Base-by-base conservation (phyloP, 2,797 vertebrate species). In the Carcharodon carcharias region DNA sequence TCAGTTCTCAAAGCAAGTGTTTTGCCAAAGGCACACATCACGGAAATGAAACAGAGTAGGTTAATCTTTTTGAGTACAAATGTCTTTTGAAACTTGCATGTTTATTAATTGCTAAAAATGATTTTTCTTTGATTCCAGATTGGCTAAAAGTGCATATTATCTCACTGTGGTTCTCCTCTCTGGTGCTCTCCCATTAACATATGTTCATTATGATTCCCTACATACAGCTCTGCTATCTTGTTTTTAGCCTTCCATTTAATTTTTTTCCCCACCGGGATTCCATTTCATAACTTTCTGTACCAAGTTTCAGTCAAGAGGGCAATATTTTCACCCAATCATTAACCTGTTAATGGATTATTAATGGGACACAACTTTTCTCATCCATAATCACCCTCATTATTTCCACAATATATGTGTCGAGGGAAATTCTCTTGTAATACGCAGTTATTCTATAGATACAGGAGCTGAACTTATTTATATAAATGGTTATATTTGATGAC, bases 261-360 rank as follows among this genome's bases (percentile, higher is more conserved):
- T 6, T 63, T 92, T 92, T 40, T 2, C 12, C 61, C 56, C 58
- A 63, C 58, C 58, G 40, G 89, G 56, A 63, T 4, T 14, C 58
- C 58, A 63, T 92, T 92, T 92, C 89, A 92, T 92, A 63, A n/a
- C 56, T n/a, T 35, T n/a, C 31, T 61, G 31, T 92, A 92, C 58
- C 58, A n/a, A n/a, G 63, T 35, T 92, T 92, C 56, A 92, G 35
- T 4, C 56, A 92, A 16, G 35, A 92, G 89, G 89, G 5, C 56
- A 63, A 35, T 61, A 61, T n/a, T n/a, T 92, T 92, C 56, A 21
- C 89, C 26, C 9, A 31, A 12, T 63, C 31, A 61, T n/a, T 63
- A 92, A 63, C 35, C 88, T 65, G 23, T 40, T 63, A 65, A 93
- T 63, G 11, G 61, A 40, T 65, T 35, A 63, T 35, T 63, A 63